Conservation (phyloP, 2,888 invertebrate genomes). For the Ommatoiulus sabulosus region DNA sequence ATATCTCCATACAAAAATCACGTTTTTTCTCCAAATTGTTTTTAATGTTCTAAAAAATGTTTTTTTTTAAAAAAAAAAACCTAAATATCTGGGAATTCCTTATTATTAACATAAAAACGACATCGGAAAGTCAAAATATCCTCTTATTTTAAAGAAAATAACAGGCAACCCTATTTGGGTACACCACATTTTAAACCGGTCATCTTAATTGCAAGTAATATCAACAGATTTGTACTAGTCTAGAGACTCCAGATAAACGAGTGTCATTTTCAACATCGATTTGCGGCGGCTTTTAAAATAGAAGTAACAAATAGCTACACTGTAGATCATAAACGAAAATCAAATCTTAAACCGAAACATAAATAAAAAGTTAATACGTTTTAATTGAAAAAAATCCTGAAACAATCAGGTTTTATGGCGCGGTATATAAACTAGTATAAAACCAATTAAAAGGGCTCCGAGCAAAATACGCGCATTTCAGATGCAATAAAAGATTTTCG, state of each 20-base stretch:
- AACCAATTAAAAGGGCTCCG: neutral
- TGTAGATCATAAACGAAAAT: neutral
- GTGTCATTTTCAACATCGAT: neutral
- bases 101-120: no score
- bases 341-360: neutral
- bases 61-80: no score
- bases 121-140: no score
- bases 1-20: no score
- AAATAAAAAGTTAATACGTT: neutral
- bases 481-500: constrained; percentile 13
- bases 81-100: no score
- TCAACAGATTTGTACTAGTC: neutral
- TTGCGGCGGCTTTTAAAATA: neutral
- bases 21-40: no score
- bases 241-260: constrained; percentile 1
- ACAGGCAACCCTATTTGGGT: no score
- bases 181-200: no score
- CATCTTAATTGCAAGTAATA: no score
- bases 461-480: constrained; percentile 5
- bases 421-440: neutral
- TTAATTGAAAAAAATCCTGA: neutral
- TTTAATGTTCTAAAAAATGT: no score
- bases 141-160: no score
- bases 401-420: constrained; percentile 12
- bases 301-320: neutral